These are phyloP conservation scores for Steinernema scapterisci DNA, from an alignment of 2,888 invertebrate genomes.

Conservation along the genomic window DNA sequence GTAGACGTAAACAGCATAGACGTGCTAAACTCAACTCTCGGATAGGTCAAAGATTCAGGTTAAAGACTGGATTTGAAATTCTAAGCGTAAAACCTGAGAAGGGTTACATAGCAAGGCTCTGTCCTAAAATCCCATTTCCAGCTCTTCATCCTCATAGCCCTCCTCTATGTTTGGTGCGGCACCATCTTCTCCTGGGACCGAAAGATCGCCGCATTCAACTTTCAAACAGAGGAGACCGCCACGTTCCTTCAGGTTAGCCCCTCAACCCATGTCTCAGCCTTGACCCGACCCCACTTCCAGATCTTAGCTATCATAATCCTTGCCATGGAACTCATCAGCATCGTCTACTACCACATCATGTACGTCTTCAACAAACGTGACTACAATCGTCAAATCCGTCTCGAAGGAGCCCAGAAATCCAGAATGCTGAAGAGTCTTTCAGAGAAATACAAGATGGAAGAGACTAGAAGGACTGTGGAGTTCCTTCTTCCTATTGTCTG, in stretches of 20 bases:
- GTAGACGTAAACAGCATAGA: too few relatives aligned
- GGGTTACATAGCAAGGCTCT: too few relatives aligned
- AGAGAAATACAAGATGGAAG: slow-evolving; percentile 10
- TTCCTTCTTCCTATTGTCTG: slow-evolving; percentile 12
- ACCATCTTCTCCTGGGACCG: neutral
- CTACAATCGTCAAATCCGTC: slow-evolving; percentile 8
- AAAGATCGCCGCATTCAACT: neutral
- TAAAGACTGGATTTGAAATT: too few relatives aligned
- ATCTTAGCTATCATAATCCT: neutral
- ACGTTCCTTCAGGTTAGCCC: neutral
- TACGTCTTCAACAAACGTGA: slow-evolving; percentile 5
- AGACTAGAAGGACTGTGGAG: neutral
- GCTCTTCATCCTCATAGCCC: neutral
- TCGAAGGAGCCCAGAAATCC: neutral
- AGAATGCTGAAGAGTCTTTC: neutral
- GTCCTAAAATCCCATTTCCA: too few relatives aligned
- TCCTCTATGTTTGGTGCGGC: slow-evolving; percentile 11
- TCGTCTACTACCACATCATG: slow-evolving; percentile 16
- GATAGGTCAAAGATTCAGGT: too few relatives aligned
- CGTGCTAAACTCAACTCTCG: too few relatives aligned
- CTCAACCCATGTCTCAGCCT: neutral
- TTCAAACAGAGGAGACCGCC: neutral
- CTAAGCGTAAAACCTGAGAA: too few relatives aligned
- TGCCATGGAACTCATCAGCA: neutral
- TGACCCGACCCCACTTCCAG: neutral